phyloP scores from a whole-genome alignment of 2,113 vertebrate species.

The Rhinolophus ferrumequinum region DNA sequence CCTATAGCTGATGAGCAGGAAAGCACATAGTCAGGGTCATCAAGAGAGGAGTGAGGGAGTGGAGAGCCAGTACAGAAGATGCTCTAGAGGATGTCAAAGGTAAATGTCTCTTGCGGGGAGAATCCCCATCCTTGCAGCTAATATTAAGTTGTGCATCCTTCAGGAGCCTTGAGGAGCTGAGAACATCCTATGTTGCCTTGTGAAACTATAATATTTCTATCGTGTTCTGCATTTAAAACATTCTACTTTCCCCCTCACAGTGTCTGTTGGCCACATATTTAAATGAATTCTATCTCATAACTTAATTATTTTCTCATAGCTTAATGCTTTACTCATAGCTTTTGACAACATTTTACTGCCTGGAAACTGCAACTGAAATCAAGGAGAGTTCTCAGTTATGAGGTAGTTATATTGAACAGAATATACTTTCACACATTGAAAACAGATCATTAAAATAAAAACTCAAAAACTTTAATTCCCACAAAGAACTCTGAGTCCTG shows the following conservation, averaged over 20 bases:
- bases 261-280: neutral
- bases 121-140: neutral
- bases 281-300: neutral
- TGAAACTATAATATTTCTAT: neutral
- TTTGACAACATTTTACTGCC: neutral
- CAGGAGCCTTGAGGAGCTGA: neutral
- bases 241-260: neutral
- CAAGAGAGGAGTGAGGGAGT: too few species aligned
- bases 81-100: neutral
- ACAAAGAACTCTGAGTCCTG: neutral
- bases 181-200: neutral
- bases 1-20: neutral
- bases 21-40: neutral
- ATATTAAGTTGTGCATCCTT: neutral
- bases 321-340: neutral
- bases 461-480: neutral
- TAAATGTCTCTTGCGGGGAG: neutral
- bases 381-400: neutral
- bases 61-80: neutral
- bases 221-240: neutral
- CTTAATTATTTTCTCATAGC: neutral
- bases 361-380: neutral
- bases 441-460: neutral
- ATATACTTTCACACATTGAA: neutral
- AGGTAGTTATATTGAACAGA: neutral